A percentile compares a stretch with the other conserved stretches of the same genome.
Conservation (phyloP, 2,888 invertebrate genomes). For the Glaucopsyche alexis region DNA sequence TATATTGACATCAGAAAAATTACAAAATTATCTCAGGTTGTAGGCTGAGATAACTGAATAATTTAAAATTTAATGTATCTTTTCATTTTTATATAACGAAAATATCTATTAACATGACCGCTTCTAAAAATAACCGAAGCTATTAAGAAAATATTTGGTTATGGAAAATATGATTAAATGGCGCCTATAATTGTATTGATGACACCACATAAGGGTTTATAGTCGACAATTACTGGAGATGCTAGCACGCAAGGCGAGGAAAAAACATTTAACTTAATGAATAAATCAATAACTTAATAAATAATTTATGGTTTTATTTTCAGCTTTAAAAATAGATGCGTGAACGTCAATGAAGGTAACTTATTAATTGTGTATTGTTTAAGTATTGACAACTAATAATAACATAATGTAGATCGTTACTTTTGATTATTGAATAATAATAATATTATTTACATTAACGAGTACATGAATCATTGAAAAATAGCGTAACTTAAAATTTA, state of each 20-base stretch:
- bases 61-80: too few relatives aligned
- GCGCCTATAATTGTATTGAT: constrained; percentile 23
- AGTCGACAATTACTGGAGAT: neutral
- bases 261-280: constrained; percentile 5
- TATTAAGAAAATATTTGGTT: neutral
- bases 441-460: too few relatives aligned
- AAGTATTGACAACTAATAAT: too few relatives aligned
- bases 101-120: neutral
- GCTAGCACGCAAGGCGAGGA: neutral
- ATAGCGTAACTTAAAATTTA: too few relatives aligned
- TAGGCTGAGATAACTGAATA: too few relatives aligned
- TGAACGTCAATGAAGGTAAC: neutral
- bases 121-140: neutral
- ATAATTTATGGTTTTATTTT: neutral
- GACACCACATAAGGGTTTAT: constrained; percentile 4
- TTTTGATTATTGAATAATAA: too few relatives aligned
- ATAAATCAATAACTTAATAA: constrained; percentile 12
- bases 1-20: too few relatives aligned
- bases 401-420: too few relatives aligned
- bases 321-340: neutral
- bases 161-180: constrained; percentile 25
- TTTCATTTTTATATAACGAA: too few relatives aligned
- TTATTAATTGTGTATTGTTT: too few relatives aligned
- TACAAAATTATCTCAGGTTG: too few relatives aligned
- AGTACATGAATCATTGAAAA: too few relatives aligned